A percentile compares a stretch with the other conserved stretches of the same genome.
These are phyloP conservation scores for Vanessa atalanta DNA, from an alignment of 1,140 invertebrate genomes.

Conservation along the genomic window DNA sequence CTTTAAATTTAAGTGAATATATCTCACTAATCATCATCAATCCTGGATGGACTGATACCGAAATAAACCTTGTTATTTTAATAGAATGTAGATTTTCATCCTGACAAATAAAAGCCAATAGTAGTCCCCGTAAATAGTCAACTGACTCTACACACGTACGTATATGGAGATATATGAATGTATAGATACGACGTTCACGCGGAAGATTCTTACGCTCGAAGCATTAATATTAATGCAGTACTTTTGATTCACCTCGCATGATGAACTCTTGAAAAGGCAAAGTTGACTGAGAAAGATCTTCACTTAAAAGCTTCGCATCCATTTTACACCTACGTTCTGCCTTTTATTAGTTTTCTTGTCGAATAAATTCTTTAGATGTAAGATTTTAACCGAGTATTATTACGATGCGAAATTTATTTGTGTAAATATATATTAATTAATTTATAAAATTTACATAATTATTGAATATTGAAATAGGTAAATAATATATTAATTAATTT, in stretches of 20 bases:
- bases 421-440: no score
- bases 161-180: not conserved
- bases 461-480: no score
- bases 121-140: not conserved
- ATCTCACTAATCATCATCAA: no score
- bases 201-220: not conserved
- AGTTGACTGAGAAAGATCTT: not conserved
- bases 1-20: no score
- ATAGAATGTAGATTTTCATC: no score
- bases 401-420: not conserved
- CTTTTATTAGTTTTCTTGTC: not conserved
- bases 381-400: not conserved
- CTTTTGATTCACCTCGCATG: not conserved
- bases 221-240: slow-evolving; percentile 7
- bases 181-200: not conserved
- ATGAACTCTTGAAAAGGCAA: not conserved
- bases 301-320: not conserved
- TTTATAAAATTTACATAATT: no score
- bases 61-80: no score
- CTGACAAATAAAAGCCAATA: not conserved
- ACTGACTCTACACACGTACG: not conserved
- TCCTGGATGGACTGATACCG: no score
- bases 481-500: no score
- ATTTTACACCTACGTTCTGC: not conserved
- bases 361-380: not conserved